phyloP scores from a whole-genome alignment of 2,113 vertebrate genomes.

The Meles meles region DNA sequence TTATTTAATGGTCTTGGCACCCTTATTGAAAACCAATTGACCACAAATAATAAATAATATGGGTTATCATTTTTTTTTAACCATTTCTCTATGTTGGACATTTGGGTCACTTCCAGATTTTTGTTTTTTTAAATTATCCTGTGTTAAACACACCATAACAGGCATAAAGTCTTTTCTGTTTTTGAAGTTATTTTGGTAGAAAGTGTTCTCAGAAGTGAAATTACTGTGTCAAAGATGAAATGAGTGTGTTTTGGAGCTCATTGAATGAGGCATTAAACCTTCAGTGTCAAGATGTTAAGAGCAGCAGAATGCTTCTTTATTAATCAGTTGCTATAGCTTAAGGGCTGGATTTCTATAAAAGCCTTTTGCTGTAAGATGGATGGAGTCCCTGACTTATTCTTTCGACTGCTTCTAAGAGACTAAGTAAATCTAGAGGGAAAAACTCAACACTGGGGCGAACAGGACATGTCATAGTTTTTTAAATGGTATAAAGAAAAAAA shows the following conservation, averaged over 20 bases:
- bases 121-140: not conserved
- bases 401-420: conserved; percentile 9
- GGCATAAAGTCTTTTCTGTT: not conserved
- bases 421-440: not conserved
- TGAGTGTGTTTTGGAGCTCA: conserved; percentile 38
- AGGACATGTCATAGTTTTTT: not conserved
- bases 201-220: not conserved
- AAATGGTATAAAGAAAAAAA: not conserved
- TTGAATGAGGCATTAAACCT: conserved; percentile 25
- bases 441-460: not conserved
- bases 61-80: not conserved
- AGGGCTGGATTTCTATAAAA: not conserved
- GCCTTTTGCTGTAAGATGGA: not conserved
- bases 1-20: not conserved
- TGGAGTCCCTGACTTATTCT: not conserved
- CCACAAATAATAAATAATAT: not conserved
- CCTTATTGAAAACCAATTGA: not conserved
- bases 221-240: conserved; percentile 39
- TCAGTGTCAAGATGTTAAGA: not conserved
- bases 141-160: conserved; percentile 27
- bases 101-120: not conserved
- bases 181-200: conserved; percentile 42
- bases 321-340: not conserved
- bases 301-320: not conserved
- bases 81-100: not conserved